phyloP scores from a whole-genome alignment of 2,797 vertebrate genomes.

The Trematocara caparti region DNA sequence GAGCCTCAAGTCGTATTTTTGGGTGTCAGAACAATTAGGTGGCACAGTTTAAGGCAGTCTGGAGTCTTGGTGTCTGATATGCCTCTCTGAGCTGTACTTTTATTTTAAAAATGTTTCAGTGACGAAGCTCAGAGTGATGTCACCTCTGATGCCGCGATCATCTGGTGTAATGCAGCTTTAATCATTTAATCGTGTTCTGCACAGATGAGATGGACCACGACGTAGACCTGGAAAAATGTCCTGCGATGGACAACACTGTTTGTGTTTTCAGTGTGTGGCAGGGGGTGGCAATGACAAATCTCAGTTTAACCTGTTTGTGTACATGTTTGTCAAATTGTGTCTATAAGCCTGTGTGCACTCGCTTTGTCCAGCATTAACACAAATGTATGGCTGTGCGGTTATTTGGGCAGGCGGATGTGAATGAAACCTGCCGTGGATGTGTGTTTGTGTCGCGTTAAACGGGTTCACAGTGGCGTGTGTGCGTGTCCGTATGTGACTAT shows the following conservation, averaged over 20 bases:
- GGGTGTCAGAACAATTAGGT: not conserved
- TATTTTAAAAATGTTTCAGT: not conserved
- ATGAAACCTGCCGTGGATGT: slow-evolving; percentile 33
- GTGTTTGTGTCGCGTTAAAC: slow-evolving; percentile 70
- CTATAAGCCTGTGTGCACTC: slow-evolving; percentile 1
- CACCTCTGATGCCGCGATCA: not conserved
- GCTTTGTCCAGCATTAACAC: slow-evolving; percentile 17
- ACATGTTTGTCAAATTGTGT: slow-evolving; percentile 27
- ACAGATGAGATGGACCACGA: slow-evolving; percentile 21
- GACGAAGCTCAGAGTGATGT: not conserved
- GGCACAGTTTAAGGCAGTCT: not conserved
- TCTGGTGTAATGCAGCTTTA: slow-evolving; percentile 16
- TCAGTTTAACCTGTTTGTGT: slow-evolving; percentile 40
- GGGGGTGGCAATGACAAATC: slow-evolving; percentile 34
- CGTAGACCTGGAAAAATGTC: slow-evolving; percentile 43
- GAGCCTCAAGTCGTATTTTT: slow-evolving; percentile 11
- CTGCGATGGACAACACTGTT: slow-evolving; percentile 16
- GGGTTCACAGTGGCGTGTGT: slow-evolving; percentile 50
- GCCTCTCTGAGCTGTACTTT: not conserved
- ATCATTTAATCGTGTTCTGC: slow-evolving; percentile 25
- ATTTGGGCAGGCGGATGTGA: slow-evolving; percentile 40
- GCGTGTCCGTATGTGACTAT: slow-evolving; percentile 28
- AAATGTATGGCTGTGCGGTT: slow-evolving; percentile 36
- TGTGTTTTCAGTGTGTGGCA: not conserved
- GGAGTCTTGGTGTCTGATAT: slow-evolving; percentile 17